Conservation (phyloP, 2,888 invertebrate genomes). For the Epistrophella euchroma region DNA sequence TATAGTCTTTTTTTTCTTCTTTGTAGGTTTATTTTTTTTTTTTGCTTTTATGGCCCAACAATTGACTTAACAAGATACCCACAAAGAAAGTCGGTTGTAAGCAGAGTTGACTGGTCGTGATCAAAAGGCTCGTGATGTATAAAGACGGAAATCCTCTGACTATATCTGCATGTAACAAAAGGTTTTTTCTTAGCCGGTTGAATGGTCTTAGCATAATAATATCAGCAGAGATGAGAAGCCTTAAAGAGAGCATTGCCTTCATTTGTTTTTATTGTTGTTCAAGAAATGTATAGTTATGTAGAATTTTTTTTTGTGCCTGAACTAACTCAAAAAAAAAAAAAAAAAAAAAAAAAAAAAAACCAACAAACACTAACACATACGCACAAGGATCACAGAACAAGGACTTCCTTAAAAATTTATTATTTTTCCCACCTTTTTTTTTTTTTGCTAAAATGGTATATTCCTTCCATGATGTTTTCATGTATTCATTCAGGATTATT, state of each 20-base stretch:
- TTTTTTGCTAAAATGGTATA: conserved; percentile 14
- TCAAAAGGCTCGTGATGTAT: conserved; percentile 52
- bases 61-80: conserved; percentile 71
- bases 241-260: conserved; percentile 32
- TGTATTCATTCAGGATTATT: conserved; percentile 31
- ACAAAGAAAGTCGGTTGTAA: conserved; percentile 54
- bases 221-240: conserved; percentile 27
- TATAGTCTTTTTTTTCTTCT: not conserved
- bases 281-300: conserved; percentile 11
- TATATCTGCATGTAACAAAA: conserved; percentile 52
- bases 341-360: not conserved
- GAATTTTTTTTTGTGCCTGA: not conserved
- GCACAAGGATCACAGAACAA: conserved; percentile 39
- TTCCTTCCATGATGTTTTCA: not conserved
- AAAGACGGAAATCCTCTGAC: conserved; percentile 56
- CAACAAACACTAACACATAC: conserved; percentile 20
- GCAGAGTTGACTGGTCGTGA: conserved; percentile 54
- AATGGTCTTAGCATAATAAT: conserved; percentile 57
- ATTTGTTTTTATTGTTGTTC: conserved; percentile 12
- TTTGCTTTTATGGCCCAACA: conserved; percentile 56
- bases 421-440: conserved; percentile 57
- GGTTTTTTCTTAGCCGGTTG: conserved; percentile 30
- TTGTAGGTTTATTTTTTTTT: not conserved
- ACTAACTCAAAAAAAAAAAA: not conserved
- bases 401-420: conserved; percentile 57